Evolutionary conservation across 2,888 invertebrate genomes (phyloP).

Genomic region (Oscheius sp.): DNA sequence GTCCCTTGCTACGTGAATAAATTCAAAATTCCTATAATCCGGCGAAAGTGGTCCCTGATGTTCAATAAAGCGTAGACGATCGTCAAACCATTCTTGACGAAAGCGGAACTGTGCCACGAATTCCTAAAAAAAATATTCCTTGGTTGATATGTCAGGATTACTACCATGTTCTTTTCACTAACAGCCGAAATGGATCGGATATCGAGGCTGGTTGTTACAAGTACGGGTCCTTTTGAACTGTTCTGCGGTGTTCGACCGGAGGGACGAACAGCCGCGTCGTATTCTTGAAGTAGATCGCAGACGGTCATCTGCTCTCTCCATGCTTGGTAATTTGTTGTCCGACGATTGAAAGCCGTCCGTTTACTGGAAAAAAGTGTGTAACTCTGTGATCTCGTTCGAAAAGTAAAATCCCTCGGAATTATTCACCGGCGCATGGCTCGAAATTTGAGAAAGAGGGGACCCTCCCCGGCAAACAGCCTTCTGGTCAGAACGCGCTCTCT

Average conservation of each 20-base stretch:
- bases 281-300: conserved; percentile 65
- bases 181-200: conserved; percentile 68
- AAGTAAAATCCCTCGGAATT: neutral
- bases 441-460: conserved; percentile 17
- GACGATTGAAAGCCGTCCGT: conserved; percentile 65
- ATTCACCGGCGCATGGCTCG: conserved; percentile 14
- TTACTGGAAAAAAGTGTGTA: conserved; percentile 52
- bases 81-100: conserved; percentile 70
- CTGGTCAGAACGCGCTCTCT: neutral
- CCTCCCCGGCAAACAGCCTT: neutral
- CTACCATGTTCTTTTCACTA: conserved; percentile 67
- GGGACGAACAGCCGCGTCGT: conserved; percentile 67
- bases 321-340: conserved; percentile 68
- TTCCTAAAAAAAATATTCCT: conserved; percentile 52
- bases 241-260: conserved; percentile 60
- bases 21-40: conserved; percentile 59
- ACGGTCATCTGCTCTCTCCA: conserved; percentile 69
- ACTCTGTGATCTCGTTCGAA: neutral
- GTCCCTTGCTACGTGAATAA: conserved; percentile 65
- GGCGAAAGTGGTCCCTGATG: conserved; percentile 45
- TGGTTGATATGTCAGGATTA: neutral
- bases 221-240: conserved; percentile 63
- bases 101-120: conserved; percentile 70
- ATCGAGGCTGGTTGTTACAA: conserved; percentile 60
- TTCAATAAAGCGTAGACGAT: conserved; percentile 63